Evolutionary conservation across 2,888 invertebrate species (phyloP).

Genomic region (Leptinotarsa peninsularis): DNA sequence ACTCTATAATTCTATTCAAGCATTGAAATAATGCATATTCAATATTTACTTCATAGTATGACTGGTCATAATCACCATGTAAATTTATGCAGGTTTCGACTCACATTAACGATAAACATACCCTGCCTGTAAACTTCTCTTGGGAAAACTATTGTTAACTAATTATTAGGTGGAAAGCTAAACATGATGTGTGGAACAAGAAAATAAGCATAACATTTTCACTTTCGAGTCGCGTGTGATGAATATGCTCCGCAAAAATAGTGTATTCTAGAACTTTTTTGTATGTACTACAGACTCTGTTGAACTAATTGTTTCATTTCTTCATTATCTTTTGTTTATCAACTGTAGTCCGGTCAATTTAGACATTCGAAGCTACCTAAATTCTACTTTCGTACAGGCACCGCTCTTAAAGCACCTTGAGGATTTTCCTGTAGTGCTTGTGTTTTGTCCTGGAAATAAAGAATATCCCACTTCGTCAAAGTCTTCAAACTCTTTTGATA

Average conservation of each 20-base stretch:
- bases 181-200: neutral
- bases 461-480: neutral
- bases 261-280: too few relatives aligned
- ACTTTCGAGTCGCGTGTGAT: too few relatives aligned
- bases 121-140: neutral
- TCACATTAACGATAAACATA: neutral
- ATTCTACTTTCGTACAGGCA: too few relatives aligned
- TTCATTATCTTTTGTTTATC: too few relatives aligned
- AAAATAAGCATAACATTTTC: neutral
- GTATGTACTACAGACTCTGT: too few relatives aligned
- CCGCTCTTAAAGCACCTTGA: too few relatives aligned
- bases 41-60: neutral
- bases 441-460: too few relatives aligned
- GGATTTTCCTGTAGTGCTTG: too few relatives aligned
- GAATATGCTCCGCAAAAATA: too few relatives aligned
- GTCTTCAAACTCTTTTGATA: neutral
- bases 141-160: neutral
- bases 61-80: neutral
- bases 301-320: too few relatives aligned
- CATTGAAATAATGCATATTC: neutral
- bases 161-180: neutral
- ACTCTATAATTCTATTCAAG: neutral
- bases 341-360: too few relatives aligned
- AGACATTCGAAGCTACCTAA: too few relatives aligned
- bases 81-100: conserved; percentile 7